Base-by-base conservation (phyloP, 2,888 invertebrate species). In the Anodontia alba region DNA sequence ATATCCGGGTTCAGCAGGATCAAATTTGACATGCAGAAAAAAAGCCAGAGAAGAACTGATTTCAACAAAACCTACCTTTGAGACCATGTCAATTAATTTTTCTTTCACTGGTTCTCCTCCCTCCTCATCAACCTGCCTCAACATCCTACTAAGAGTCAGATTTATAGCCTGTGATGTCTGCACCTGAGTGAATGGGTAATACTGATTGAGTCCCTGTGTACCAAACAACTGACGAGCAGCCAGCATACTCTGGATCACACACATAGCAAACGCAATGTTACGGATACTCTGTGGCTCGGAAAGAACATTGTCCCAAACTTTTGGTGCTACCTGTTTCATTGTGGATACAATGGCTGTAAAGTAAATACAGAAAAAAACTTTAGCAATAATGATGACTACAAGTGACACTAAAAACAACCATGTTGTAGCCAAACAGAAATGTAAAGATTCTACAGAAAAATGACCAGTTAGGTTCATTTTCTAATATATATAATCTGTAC, bases 191-290 rank as follows among this genome's bases (percentile, higher is more conserved):
- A 93, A 90, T 5, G 93, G 91, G 80, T 92, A 93, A 89, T 90
- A 92, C 84, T 92, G 91, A 57, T 87, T 89, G 31, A 93, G 84
- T 20, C 93, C 94, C 31, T 91, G 89, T 46, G 91, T 87, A 31
- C 94, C 94, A 83, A 93, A 92, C 85, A 92, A 86, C 84, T 94
- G 93, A 0, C 93, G 83, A 5, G 92, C 89, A 29, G 83, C 81
- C 23, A 94, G 86, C 67, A 92, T 83, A 0, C 92, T 91, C 72
- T 93, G 93, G 29, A 92, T 89, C 26, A 94, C 86, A 33, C 90
- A 90, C 42, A 93, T 83, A 46, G 90, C 91, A 81, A 90, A 94
- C 7, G 90, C 84, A 5, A 91, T 84, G 26, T 86, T 84, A 43
- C 88, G 87, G 57, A 87, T 83, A 31, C 78, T 76, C 71, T 87